These are phyloP conservation scores for Panulirus ornatus DNA, from an alignment of 1,140 invertebrate genomes.

Conservation along the genomic window DNA sequence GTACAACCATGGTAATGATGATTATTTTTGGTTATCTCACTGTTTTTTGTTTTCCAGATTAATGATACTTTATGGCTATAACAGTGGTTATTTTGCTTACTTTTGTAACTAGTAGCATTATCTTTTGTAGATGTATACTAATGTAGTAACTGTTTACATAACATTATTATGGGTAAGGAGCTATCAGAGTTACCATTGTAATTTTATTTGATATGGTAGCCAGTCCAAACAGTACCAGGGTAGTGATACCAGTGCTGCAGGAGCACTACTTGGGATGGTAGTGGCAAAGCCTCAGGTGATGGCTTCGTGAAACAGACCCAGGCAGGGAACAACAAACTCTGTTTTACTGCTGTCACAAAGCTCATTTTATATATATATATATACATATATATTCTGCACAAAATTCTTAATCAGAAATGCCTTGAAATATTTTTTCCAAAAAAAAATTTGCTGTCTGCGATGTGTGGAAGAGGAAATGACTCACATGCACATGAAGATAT, in stretches of 20 bases:
- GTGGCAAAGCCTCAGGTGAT: constrained; percentile 27
- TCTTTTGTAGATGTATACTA: too few relatives aligned
- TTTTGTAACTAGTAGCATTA: neutral
- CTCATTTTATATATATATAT: constrained; percentile 2
- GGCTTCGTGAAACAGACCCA: constrained; percentile 73
- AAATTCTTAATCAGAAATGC: constrained; percentile 33
- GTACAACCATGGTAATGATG: too few relatives aligned
- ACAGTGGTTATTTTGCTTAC: neutral
- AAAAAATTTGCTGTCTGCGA: constrained; percentile 65
- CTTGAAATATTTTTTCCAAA: constrained; percentile 15
- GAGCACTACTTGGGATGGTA: constrained; percentile 25
- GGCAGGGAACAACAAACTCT: constrained; percentile 56
- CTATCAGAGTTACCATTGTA: too few relatives aligned
- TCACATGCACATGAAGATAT: constrained; percentile 63
- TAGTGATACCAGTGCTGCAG: neutral
- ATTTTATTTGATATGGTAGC: neutral
- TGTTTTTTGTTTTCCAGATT: too few relatives aligned
- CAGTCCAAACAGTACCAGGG: neutral
- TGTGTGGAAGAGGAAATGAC: constrained; percentile 67
- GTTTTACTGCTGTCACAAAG: constrained; percentile 63
- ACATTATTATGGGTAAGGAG: too few relatives aligned
- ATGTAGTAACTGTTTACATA: too few relatives aligned
- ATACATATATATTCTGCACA: neutral
- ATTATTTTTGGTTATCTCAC: too few relatives aligned
- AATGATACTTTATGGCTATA: neutral